phyloP scores from a whole-genome alignment of 2,113 vertebrate genomes.

The Mesoclemmys tuberculata region DNA sequence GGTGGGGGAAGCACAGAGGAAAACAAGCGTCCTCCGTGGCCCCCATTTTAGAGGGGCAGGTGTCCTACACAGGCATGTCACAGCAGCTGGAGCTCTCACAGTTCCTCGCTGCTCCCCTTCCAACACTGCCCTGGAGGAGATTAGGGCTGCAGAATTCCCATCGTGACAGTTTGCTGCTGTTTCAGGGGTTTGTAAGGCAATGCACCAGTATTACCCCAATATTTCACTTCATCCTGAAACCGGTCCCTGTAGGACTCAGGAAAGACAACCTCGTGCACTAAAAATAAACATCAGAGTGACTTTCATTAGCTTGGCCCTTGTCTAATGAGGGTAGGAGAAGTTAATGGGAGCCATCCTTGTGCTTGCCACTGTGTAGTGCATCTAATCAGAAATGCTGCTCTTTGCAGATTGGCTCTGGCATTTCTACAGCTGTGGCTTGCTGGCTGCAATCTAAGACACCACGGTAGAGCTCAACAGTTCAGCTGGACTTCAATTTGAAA shows the following conservation, averaged over 20 bases:
- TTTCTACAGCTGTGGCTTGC: slow-evolving; percentile 22
- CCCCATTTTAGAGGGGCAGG: not conserved
- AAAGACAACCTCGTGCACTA: slow-evolving; percentile 55
- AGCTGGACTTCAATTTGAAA: not conserved
- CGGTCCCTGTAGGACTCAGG: not conserved
- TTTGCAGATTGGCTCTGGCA: not conserved
- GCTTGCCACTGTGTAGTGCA: not conserved
- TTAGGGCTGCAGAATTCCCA: not conserved
- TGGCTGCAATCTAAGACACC: not conserved
- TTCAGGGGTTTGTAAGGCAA: not conserved
- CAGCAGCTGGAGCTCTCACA: not conserved
- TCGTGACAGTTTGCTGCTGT: not conserved
- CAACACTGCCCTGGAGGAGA: not conserved
- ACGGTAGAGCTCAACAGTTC: not conserved
- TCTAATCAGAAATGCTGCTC: slow-evolving; percentile 17
- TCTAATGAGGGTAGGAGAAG: not conserved
- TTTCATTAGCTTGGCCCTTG: not conserved
- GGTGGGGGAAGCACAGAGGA: not conserved
- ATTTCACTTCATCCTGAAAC: not conserved
- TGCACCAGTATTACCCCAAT: not conserved
- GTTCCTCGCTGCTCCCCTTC: not conserved
- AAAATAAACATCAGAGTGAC: not conserved
- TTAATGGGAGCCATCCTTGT: not conserved
- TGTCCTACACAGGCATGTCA: not conserved
- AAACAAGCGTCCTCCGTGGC: not conserved